Base-by-base conservation (phyloP, 2,888 invertebrate genomes). In the Lasioglossum pauxillum region DNA sequence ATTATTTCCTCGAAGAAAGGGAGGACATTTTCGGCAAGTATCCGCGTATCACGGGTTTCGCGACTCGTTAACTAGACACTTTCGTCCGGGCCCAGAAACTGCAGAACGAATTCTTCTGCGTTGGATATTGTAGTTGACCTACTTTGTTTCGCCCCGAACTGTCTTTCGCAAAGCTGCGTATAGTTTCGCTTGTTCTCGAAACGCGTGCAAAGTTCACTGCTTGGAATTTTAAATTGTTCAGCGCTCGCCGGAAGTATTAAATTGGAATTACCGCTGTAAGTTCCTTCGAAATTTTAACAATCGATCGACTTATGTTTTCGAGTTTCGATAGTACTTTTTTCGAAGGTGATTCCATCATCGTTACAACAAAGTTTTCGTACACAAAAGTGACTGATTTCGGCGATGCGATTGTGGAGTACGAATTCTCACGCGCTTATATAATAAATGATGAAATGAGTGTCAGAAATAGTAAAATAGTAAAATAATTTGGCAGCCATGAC, bases 121-220 rank as follows among this genome's bases (percentile, higher is more conserved):
- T 46, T 27, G 35, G 67, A 14, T 76, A 78, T n/a, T n/a, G n/a
- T 67, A 83, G 67, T 67, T 84, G 84, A 84, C 84, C 84, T 31
- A 84, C 83, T 84, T 84, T 78, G 74, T 83, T 84, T 49, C 57
- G 46, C 78, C 49, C 53, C 67, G n/a, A 31, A 64, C n/a, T 46
- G 57, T 73, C 49, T 83, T 82, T 82, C 72, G 49, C 23, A 7
- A 27, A 46, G 23, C 46, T 16, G 27, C 7, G 72, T 44, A 38
- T 41, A 69, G 57, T 74, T 69, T 41, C 69, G 38, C 76, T 82
- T 84, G 72, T 67, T 73, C n/a, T 23, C 41, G 44, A 53, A 83
- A 64, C 53, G 64, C 27, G 16, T n/a, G 16, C n/a, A 16, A 82
- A 72, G n/a, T 67, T 72, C 53, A 23, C 16, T 27, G 44, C 31